These are phyloP conservation scores for Pegoplata infirma DNA, from an alignment of 2,888 invertebrate genomes.

Conservation along the genomic window DNA sequence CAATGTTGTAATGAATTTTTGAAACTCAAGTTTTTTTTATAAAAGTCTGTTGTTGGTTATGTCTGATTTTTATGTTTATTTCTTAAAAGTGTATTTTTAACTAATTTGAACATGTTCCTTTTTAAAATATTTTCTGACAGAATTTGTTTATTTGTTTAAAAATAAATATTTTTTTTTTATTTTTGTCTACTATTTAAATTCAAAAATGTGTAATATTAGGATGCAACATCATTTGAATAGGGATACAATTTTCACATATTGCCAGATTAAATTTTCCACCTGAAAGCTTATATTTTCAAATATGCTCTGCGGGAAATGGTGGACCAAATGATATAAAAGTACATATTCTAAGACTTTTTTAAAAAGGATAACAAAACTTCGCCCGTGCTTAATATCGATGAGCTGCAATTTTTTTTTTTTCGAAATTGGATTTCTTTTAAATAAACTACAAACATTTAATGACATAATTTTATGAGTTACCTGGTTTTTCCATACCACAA, in stretches of 20 bases:
- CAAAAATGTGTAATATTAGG: constrained; percentile 6
- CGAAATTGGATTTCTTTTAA: no score
- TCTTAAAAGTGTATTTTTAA: constrained; percentile 7
- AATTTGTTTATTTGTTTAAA: constrained; percentile 53
- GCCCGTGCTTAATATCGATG: no score
- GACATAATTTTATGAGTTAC: no score
- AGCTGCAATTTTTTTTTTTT: no score
- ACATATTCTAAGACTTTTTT: no score
- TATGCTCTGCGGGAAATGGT: no score
- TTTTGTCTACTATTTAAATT: constrained; percentile 30
- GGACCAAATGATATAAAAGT: no score
- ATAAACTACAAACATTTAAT: no score
- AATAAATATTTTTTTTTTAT: constrained; percentile 29
- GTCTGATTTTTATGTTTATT: constrained; percentile 15
- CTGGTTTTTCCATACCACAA: no score
- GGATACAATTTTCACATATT: background rate
- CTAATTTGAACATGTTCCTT: constrained; percentile 41
- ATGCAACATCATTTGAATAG: background rate
- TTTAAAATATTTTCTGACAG: constrained; percentile 38
- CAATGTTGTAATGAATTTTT: background rate
- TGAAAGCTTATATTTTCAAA: no score
- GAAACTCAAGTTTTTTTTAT: background rate
- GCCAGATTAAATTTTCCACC: background rate
- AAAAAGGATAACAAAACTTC: no score
- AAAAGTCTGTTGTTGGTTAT: background rate